Percentiles rank a stretch among this genome's conserved stretches.
Conservation (phyloP, 1,140 invertebrate species). For the Nylanderia fulva region DNA sequence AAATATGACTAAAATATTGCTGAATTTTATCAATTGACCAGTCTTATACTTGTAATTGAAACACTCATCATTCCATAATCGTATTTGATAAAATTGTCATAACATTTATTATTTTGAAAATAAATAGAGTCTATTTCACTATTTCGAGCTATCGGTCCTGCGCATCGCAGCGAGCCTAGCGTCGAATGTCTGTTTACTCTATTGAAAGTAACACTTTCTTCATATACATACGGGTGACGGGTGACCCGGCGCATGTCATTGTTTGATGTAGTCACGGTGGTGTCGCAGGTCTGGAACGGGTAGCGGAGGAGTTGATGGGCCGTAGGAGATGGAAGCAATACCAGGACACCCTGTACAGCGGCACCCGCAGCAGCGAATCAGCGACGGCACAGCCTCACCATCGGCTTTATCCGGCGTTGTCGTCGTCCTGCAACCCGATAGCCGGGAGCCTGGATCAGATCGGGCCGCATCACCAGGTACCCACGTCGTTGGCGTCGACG, state of each 20-base stretch:
- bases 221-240: conserved; percentile 42
- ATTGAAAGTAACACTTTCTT: neutral
- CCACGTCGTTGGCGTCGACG: conserved; percentile 60
- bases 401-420: conserved; percentile 76
- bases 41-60: no score
- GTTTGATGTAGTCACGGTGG: conserved; percentile 81
- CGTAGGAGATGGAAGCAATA: conserved; percentile 97
- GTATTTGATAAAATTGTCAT: no score
- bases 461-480: conserved; percentile 74
- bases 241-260: conserved; percentile 73
- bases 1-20: no score
- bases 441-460: conserved; percentile 77
- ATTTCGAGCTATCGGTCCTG: no score
- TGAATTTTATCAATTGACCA: no score
- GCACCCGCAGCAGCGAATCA: conserved; percentile 86
- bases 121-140: no score
- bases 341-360: conserved; percentile 92
- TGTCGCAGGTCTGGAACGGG: conserved; percentile 95
- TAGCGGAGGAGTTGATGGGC: conserved; percentile 98
- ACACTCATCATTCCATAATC: no score
- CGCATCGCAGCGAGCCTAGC: no score
- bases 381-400: conserved; percentile 76
- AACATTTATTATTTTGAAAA: no score
- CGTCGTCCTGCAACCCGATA: conserved; percentile 76
- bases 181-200: neutral